Evolutionary conservation across 2,797 vertebrate species (phyloP).

Genomic region (Phoxinus dragarum): DNA sequence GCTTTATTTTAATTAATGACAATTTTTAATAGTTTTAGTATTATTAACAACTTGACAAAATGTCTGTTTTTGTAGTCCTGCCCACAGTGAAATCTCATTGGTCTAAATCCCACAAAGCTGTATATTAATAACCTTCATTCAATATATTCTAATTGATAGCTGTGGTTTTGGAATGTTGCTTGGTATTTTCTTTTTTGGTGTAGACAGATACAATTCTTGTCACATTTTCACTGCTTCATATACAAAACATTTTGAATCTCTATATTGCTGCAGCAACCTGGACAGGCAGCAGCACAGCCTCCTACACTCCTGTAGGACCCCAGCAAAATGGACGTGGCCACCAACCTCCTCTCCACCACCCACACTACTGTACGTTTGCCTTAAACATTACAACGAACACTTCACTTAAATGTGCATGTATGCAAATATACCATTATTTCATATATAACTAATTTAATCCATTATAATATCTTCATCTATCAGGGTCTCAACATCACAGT

Average conservation of each 20-base stretch:
- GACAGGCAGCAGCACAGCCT: constrained; percentile 65
- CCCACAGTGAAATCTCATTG: background rate
- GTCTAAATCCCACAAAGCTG: background rate
- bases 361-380: constrained; percentile 69
- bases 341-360: constrained; percentile 71
- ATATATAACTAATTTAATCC: background rate
- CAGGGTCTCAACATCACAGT: constrained; percentile 81
- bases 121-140: background rate
- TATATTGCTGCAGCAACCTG: constrained; percentile 63
- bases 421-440: constrained; percentile 20
- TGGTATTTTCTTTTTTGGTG: background rate
- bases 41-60: background rate
- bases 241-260: background rate
- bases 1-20: background rate
- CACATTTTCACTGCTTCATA: background rate
- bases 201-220: background rate
- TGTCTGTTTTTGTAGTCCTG: background rate
- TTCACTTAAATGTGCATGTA: background rate
- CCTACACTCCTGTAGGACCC: constrained; percentile 65
- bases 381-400: background rate
- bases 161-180: background rate
- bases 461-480: constrained; percentile 34
- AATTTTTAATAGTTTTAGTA: too few relatives aligned
- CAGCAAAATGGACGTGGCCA: constrained; percentile 67
- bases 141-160: background rate